Evolutionary conservation across 2,797 vertebrate species (phyloP), one percentile per base, ranked within the genome.

Genomic region (Enteromius mattozi): DNA sequence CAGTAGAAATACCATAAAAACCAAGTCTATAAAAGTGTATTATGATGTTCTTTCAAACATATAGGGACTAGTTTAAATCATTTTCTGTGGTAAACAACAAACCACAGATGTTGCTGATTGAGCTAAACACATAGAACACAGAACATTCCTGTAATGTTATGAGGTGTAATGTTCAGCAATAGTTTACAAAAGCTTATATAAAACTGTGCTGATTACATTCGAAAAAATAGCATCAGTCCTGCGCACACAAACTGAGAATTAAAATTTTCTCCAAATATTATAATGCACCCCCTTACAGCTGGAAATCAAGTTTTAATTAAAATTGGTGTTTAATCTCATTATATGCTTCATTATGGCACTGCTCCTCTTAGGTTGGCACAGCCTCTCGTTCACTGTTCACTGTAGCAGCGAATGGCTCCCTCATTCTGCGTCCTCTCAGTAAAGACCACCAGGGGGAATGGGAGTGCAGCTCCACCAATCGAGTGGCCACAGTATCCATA

Each of bases 371-470:
- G 97, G 92, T 96, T 6, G 95, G 94, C 71, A 56, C 86, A 1
- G 45, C 78, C 27, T 94, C 94, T 3, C 92, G 88, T 47, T 92
- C 91, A 1, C 88, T 93, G 0, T 96, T 94, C 87, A 93, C 91
- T 72, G 90, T 96, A 47, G 93, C 95, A 4, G 86, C 76, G 4
- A 96, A 97, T 49, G 94, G 95, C 74, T 98, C 96, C 75, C 94
- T 99, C 47, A 21, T 97, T 80, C 92, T 99, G 77, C 93, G 89
- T 63, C 96, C 97, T 0, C 88, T 99, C 68, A 86, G 88, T 24
- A 99, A 99, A 89, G 97, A 98, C 87, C 97, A 98, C 90, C 96
- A 97, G 0, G 98, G 98, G 14, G 80, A 77, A 59, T 99, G 98
- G 98, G 94, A 96, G 86, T 99, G 98, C 89, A 92, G 70, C 0